Evolutionary conservation across 2,888 invertebrate genomes (phyloP), one percentile per base, ranked within the genome.

Genomic region (Tineola bisselliella): DNA sequence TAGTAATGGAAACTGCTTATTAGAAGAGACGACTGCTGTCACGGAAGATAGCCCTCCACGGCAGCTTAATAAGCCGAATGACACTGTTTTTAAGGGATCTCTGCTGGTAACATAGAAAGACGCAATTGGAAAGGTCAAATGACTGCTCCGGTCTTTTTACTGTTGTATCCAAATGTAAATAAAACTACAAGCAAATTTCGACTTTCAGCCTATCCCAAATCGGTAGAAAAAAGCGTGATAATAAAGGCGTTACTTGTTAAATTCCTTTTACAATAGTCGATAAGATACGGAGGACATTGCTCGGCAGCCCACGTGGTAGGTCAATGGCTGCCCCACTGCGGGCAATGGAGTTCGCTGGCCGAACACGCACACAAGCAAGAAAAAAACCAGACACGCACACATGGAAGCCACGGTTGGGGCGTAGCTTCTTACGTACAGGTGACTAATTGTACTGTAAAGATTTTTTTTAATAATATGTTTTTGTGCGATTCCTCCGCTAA

Each of bases 271-370:
- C 25, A 25, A 25, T 25, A 25, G 25, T 25, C 25, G 25, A 25
- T 25, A 25, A 25, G 25, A 25, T 25, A 25, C 25, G 25, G 25
- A 25, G 48, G 8, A n/a, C 48, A 15, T 48, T 48, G 15, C 15
- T 48, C 48, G 48, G 70, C 72, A 18, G 67, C 80, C 84, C 84
- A 84, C 84, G 84, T 86, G 84, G 82, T 54, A 25, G 54, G 80
- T 84, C 84, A 84, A 82, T 75, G 84, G 33, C 79, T 86, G 84
- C 77, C 82, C 83, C 80, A 86, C 81, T 86, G 83, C 77, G 77
- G 75, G 69, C 63, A 65, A 65, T 63, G 74, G 62, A 72, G 83
- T 78, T 83, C 82, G 77, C 65, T 78, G 78, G 79, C 79, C 82
- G 73, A 62, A 62, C 63, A 54, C 31, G 15, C 52, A 31, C 61